A percentile compares a stretch with the other conserved stretches of the same genome.
Evolutionary conservation across 2,888 invertebrate species (phyloP).

Genomic region (Leptopterna dolabrata): DNA sequence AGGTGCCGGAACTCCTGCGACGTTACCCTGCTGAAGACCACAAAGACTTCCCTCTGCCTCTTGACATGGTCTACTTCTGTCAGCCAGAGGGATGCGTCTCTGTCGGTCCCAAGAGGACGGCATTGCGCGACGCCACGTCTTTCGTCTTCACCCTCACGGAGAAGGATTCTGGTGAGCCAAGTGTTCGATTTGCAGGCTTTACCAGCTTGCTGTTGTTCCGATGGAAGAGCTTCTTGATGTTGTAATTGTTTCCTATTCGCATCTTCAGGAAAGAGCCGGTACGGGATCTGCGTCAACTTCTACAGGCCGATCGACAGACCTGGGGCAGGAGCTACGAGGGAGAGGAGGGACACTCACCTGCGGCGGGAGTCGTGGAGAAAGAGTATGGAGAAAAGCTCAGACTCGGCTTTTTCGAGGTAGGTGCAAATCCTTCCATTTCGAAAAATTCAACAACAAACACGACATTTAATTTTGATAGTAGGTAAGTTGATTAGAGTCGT

Average conservation of each 20-base stretch:
- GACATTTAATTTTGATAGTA: too few species aligned
- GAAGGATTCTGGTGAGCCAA: slow-evolving; percentile 94
- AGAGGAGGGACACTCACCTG: slow-evolving; percentile 71
- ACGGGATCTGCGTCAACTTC: slow-evolving; percentile 98
- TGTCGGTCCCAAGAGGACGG: slow-evolving; percentile 87
- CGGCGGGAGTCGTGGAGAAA: slow-evolving; percentile 91
- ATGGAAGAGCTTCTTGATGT: too few species aligned
- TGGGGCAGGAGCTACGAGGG: slow-evolving; percentile 67
- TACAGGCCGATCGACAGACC: slow-evolving; percentile 89
- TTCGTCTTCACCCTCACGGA: slow-evolving; percentile 99
- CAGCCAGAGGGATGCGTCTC: slow-evolving; percentile 98
- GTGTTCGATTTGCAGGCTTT: background rate
- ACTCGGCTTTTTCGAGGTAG: slow-evolving; percentile 95
- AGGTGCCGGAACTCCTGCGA: slow-evolving; percentile 93
- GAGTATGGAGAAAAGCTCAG: slow-evolving; percentile 91
- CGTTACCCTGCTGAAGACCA: slow-evolving; percentile 97
- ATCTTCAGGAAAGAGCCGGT: slow-evolving; percentile 82
- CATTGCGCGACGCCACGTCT: slow-evolving; percentile 89
- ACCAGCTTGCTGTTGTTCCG: background rate
- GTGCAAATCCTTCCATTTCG: slow-evolving; percentile 69
- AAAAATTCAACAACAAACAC: background rate
- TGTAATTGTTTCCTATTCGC: too few species aligned
- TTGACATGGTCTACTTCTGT: slow-evolving; percentile 99
- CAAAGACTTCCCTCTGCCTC: slow-evolving; percentile 95
- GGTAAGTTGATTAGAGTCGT: too few species aligned